These are phyloP conservation scores for Danionella cerebrum DNA, from an alignment of 2,113 vertebrate genomes.

Conservation along the genomic window DNA sequence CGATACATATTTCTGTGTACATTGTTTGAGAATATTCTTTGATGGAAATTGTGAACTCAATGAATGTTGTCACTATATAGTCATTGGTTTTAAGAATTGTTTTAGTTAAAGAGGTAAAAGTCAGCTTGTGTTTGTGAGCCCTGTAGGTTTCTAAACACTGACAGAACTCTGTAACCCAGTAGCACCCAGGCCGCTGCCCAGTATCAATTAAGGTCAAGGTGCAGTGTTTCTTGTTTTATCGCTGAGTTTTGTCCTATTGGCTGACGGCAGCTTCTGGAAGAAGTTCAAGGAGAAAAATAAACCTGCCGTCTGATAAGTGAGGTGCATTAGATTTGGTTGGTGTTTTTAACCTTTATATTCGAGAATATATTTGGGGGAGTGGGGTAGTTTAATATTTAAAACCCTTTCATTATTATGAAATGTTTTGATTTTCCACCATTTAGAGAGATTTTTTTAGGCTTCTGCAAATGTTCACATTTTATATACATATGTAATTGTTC, in stretches of 20 bases:
- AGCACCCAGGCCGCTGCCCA: slow-evolving; percentile 1
- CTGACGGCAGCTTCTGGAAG: slow-evolving; percentile 48
- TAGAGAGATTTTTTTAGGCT: too few relatives aligned
- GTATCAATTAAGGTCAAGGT: slow-evolving; percentile 46
- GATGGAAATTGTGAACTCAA: too few relatives aligned
- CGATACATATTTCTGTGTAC: too few relatives aligned
- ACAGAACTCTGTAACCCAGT: background rate
- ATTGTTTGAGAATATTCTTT: too few relatives aligned
- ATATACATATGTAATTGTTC: too few relatives aligned
- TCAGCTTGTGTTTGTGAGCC: background rate
- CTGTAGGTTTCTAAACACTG: background rate
- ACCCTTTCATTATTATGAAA: too few relatives aligned
- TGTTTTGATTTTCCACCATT: too few relatives aligned
- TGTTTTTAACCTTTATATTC: background rate
- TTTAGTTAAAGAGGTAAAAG: background rate
- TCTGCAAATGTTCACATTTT: too few relatives aligned
- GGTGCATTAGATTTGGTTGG: slow-evolving; percentile 22
- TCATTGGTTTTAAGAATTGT: too few relatives aligned
- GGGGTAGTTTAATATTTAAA: too few relatives aligned
- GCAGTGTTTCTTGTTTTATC: slow-evolving; percentile 43
- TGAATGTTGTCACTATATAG: too few relatives aligned
- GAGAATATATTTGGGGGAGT: too few relatives aligned
- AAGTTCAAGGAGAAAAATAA: slow-evolving; percentile 26
- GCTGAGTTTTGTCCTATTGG: slow-evolving; percentile 34
- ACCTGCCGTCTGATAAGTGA: slow-evolving; percentile 34